phyloP scores from a whole-genome alignment of 2,888 invertebrate species.

The Litoditis marina region DNA sequence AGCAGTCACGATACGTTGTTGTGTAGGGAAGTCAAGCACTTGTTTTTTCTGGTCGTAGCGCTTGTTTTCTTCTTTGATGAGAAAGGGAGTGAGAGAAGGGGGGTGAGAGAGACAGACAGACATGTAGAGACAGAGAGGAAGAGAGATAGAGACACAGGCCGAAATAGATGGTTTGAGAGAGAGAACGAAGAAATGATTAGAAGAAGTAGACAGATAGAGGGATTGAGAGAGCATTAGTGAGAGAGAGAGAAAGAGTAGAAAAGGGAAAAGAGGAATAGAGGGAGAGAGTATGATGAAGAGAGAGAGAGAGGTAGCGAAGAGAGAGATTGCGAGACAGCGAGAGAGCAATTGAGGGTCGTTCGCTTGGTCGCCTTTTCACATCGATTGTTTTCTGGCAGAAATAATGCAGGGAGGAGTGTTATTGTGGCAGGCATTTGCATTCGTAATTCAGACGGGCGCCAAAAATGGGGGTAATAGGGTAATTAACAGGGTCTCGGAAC shows the following conservation, averaged over 20 bases:
- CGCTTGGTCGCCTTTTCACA: too few species aligned
- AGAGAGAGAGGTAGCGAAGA: neutral
- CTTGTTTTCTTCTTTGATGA: neutral
- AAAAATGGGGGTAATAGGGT: too few species aligned
- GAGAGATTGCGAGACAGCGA: too few species aligned
- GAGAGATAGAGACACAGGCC: neutral
- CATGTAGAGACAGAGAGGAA: slow-evolving; percentile 3
- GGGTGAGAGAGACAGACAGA: slow-evolving; percentile 4
- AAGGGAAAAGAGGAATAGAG: neutral
- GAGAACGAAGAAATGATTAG: slow-evolving; percentile 1
- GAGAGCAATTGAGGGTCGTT: too few species aligned
- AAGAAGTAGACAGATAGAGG: neutral
- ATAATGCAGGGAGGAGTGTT: too few species aligned
- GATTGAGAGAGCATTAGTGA: neutral
- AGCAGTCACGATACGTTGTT: too few species aligned
- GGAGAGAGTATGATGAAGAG: neutral
- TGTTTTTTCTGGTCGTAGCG: too few species aligned
- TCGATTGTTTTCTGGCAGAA: too few species aligned
- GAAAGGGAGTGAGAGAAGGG: slow-evolving; percentile 11
- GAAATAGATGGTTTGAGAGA: too few species aligned
- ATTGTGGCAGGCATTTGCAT: neutral
- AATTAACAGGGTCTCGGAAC: too few species aligned
- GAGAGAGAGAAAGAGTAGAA: neutral
- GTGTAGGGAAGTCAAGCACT: too few species aligned
- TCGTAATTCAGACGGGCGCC: too few species aligned